These are phyloP conservation scores for Anas flavirostris DNA, from an alignment of 2,797 vertebrate genomes.

Conservation along the genomic window DNA sequence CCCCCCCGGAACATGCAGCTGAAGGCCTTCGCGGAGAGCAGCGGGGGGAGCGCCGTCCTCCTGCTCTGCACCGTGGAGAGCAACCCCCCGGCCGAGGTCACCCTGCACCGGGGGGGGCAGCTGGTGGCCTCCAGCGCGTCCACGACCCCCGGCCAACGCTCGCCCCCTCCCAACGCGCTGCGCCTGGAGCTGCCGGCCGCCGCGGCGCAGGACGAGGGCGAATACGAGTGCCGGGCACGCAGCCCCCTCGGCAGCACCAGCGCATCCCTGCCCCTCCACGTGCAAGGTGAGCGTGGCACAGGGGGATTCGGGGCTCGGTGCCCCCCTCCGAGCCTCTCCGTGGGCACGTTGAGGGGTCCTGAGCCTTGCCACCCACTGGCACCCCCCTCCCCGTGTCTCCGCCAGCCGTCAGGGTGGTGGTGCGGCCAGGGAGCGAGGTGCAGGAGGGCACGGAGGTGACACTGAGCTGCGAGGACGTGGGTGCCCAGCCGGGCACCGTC, in stretches of 20 bases:
- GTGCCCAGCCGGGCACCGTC: neutral
- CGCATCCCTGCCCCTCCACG: constrained; percentile 10
- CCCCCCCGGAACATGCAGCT: constrained; percentile 65
- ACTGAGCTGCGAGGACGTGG: constrained; percentile 62
- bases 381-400: neutral
- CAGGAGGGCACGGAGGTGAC: constrained; percentile 64
- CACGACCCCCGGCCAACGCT: fast-evolving
- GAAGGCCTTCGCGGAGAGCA: constrained; percentile 70
- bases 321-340: neutral
- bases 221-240: constrained; percentile 68
- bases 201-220: constrained; percentile 47
- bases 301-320: neutral
- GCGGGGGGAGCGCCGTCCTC: constrained; percentile 34
- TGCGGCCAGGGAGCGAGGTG: constrained; percentile 55
- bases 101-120: constrained; percentile 38
- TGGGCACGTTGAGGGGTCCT: neutral
- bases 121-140: constrained; percentile 41
- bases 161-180: constrained; percentile 58
- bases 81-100: constrained; percentile 57
- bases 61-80: constrained; percentile 76
- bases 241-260: constrained; percentile 48
- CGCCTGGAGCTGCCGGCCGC: constrained; percentile 69
- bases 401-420: constrained; percentile 62
- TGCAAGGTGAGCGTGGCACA: constrained; percentile 60
- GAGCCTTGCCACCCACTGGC: too few species aligned